Conservation (phyloP, 2,888 invertebrate genomes). For the Plagiodera versicolora region DNA sequence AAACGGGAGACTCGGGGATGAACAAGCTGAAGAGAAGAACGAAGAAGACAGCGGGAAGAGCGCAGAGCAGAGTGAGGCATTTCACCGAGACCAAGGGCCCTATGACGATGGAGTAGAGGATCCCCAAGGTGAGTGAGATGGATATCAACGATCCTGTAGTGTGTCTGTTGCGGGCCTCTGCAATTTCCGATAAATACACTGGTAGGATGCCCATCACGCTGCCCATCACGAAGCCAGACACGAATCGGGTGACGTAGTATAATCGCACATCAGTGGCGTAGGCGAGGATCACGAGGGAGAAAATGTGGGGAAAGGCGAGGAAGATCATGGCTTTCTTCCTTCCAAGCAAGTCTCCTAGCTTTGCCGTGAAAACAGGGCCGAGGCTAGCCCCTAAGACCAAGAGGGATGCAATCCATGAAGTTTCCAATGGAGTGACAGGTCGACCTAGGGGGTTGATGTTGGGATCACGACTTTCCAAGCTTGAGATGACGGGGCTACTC, state of each 20-base stretch:
- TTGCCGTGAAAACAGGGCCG: conserved; percentile 29
- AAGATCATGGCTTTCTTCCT: conserved; percentile 67
- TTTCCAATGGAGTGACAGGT: conserved; percentile 22
- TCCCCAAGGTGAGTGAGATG: conserved; percentile 67
- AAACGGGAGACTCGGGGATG: conserved; percentile 40
- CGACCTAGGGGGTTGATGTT: conserved; percentile 16
- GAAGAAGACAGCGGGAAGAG: conserved; percentile 34
- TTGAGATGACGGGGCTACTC: conserved; percentile 40
- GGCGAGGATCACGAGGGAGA: conserved; percentile 47
- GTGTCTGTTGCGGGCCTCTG: conserved; percentile 76
- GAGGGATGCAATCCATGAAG: conserved; percentile 32
- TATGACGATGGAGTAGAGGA: conserved; percentile 66
- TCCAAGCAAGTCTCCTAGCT: conserved; percentile 50
- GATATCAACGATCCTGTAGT: conserved; percentile 70
- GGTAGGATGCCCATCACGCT: conserved; percentile 74
- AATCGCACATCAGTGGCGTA: conserved; percentile 25
- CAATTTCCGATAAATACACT: conserved; percentile 84
- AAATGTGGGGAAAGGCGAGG: conserved; percentile 64
- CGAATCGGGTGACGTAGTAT: conserved; percentile 59
- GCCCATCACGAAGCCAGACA: conserved; percentile 67
- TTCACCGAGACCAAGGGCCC: conserved; percentile 59
- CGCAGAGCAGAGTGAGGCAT: conserved; percentile 32
- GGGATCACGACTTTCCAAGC: conserved; percentile 24
- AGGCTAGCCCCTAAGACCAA: conserved; percentile 27
- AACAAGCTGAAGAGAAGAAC: conserved; percentile 33